Conservation (phyloP, 2,113 vertebrate genomes). For the Orcinus orca region DNA sequence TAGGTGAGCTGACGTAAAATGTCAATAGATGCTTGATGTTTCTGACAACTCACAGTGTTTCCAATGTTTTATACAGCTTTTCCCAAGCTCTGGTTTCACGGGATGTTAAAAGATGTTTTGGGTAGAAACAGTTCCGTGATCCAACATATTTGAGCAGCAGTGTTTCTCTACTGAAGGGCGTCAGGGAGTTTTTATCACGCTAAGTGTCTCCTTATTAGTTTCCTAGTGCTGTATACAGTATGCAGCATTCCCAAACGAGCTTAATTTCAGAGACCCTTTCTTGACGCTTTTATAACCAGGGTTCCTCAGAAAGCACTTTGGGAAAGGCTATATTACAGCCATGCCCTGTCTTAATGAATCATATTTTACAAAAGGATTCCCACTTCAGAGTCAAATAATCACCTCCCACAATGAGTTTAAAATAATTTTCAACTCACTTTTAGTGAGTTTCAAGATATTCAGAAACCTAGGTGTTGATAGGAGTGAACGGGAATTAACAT, state of each 20-base stretch:
- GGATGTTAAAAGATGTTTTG: neutral
- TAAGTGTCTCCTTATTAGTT: no score
- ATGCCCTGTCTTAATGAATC: neutral
- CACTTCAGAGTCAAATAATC: neutral
- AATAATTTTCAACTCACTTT: conserved; percentile 1
- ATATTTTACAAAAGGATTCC: neutral
- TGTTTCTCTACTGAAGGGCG: neutral
- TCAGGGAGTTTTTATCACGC: neutral
- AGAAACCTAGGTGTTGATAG: neutral
- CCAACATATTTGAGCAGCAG: neutral
- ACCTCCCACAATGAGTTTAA: neutral
- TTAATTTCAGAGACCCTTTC: neutral
- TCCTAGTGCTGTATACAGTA: neutral
- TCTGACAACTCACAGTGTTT: neutral
- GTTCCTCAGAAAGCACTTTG: neutral
- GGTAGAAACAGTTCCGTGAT: neutral
- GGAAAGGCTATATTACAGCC: neutral
- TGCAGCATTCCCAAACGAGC: neutral
- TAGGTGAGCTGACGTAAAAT: neutral
- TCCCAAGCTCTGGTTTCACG: neutral
- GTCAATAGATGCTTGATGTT: neutral
- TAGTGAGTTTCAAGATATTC: neutral
- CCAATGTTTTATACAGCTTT: neutral
- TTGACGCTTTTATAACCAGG: neutral
- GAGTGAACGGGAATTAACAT: neutral